These are phyloP conservation scores for Heliconius ismenius DNA, from an alignment of 2,888 invertebrate genomes.

Conservation along the genomic window DNA sequence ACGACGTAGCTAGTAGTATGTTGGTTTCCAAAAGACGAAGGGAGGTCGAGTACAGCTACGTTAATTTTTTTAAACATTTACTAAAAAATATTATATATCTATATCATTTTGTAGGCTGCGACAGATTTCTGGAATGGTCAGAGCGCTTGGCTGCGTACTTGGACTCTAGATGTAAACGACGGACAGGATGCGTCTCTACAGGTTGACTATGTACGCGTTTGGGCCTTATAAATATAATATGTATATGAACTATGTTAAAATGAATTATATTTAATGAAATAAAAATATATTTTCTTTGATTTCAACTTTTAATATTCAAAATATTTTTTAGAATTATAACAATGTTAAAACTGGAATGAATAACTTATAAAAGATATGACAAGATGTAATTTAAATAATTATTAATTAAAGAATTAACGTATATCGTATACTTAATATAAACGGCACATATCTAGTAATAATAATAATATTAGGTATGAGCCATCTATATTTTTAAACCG, in stretches of 20 bases:
- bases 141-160: constrained; percentile 81
- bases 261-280: not conserved
- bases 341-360: constrained; percentile 2
- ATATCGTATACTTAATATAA: not conserved
- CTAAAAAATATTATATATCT: not conserved
- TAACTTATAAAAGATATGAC: not conserved
- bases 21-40: too few species aligned
- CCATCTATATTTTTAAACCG: too few species aligned
- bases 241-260: not conserved
- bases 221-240: constrained; percentile 74
- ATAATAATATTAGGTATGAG: too few species aligned
- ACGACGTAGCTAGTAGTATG: too few species aligned
- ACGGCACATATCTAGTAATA: too few species aligned
- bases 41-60: not conserved
- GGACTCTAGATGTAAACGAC: constrained; percentile 77
- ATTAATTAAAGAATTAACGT: not conserved
- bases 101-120: constrained; percentile 64
- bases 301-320: not conserved
- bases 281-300: not conserved
- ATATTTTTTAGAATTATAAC: not conserved
- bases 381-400: not conserved
- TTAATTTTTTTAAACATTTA: not conserved
- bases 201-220: constrained; percentile 86
- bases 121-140: constrained; percentile 84
- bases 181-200: constrained; percentile 83